phyloP scores from a whole-genome alignment of 2,888 invertebrate genomes.

The Phorcus lineatus region DNA sequence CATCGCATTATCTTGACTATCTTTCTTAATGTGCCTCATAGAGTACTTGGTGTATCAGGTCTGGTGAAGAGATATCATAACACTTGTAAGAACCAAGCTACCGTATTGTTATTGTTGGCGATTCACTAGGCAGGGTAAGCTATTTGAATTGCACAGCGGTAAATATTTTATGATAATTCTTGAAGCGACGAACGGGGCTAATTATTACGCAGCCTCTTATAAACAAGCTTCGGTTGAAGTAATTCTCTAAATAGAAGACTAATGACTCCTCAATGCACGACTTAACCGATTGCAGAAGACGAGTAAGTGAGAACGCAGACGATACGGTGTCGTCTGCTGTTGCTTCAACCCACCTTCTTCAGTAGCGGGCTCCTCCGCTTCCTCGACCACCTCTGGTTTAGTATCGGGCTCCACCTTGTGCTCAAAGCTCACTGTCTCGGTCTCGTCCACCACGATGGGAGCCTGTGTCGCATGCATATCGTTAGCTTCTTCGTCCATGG shows the following conservation, averaged over 20 bases:
- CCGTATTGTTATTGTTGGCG: too few relatives aligned
- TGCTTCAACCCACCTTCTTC: not conserved
- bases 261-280: not conserved
- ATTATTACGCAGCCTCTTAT: not conserved
- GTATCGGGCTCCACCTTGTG: constrained; percentile 11
- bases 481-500: constrained; percentile 12
- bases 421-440: not conserved
- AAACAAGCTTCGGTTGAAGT: not conserved
- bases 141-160: not conserved
- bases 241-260: not conserved
- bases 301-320: not conserved
- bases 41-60: too few relatives aligned
- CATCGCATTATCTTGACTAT: too few relatives aligned
- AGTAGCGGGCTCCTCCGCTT: not conserved
- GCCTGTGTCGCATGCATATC: constrained; percentile 12
- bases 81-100: too few relatives aligned
- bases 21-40: too few relatives aligned
- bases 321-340: not conserved
- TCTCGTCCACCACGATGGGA: constrained; percentile 18
- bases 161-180: constrained; percentile 13
- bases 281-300: not conserved
- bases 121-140: not conserved
- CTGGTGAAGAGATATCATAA: too few relatives aligned
- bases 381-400: not conserved
- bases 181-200: constrained; percentile 4